Base-by-base conservation (phyloP, 2,113 vertebrate genomes). In the Drymodes brunneopygia region DNA sequence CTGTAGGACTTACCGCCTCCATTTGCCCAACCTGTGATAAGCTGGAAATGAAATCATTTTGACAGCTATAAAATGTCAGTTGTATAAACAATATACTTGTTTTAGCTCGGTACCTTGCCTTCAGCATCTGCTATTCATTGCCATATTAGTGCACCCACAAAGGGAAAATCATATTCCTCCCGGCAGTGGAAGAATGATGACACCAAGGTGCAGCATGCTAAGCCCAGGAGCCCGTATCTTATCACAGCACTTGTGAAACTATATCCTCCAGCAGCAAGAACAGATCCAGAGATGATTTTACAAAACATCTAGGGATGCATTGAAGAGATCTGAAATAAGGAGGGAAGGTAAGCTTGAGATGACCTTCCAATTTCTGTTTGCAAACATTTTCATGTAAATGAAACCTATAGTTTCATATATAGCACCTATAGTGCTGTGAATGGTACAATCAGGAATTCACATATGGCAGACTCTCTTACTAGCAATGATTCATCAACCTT, bases 11-110 rank as follows among this genome's bases (percentile, higher is more conserved):
- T 50, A 0, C 38, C 15, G 53, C 64, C 90, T 81, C 78, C 36
- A 62, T 91, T n/a, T 79, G 24, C 51, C 60, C 82, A 60, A 69
- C 36, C 57, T 28, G 65, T 48, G 72, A 86, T 61, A 54, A 87
- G 50, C 44, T 95, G 61, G 65, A 88, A 90, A 94, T 23, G 15
- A 84, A 97, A 61, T 88, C 1, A 51, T 78, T 92, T 51, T 84
- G 96, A 96, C 94, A 96, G 89, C 48, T 70, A 22, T 27, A 73
- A 92, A 97, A 97, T 94, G 93, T 97, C 94, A 97, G 28, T 18
- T 71, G 86, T 81, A 80, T 36, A 96, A 96, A 80, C 40, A 86
- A 62, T 12, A 0, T 56, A 38, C 38, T 91, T 88, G 48, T 71
- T 94, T 86, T 35, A 81, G 53, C 45, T 94, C 74, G 44, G 80